These are phyloP conservation scores for Cariama cristata DNA, from an alignment of 2,113 vertebrate genomes.

Conservation along the genomic window DNA sequence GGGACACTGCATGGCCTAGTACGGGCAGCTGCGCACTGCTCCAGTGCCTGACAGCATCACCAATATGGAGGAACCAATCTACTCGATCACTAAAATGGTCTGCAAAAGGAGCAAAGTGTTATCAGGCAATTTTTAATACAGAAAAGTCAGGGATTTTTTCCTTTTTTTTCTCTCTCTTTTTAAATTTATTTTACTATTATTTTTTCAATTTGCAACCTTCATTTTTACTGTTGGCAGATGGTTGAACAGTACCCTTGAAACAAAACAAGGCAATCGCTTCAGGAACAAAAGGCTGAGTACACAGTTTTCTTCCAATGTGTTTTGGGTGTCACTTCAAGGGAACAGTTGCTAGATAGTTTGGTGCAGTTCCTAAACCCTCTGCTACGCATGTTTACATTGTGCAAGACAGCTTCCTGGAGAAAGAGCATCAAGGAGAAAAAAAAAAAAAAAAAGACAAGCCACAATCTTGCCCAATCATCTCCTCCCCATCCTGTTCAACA, in stretches of 20 bases:
- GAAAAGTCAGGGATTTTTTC: neutral
- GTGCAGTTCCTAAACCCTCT: constrained; percentile 48
- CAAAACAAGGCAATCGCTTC: constrained; percentile 22
- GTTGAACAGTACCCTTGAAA: constrained; percentile 40
- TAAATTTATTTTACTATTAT: neutral
- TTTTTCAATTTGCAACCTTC: neutral
- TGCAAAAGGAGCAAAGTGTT: neutral
- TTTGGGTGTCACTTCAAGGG: constrained; percentile 56
- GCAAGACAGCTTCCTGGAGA: constrained; percentile 60
- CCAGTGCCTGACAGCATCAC: neutral
- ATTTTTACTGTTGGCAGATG: constrained; percentile 38
- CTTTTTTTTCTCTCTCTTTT: neutral
- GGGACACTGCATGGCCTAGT: neutral
- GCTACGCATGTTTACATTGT: constrained; percentile 54
- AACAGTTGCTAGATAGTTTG: constrained; percentile 56
- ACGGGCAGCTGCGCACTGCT: neutral
- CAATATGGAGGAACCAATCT: neutral
- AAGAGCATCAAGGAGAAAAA: constrained; percentile 38
- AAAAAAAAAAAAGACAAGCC: constrained; percentile 10
- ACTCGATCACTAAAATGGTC: neutral
- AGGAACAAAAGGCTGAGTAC: constrained; percentile 44
- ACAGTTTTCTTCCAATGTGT: constrained; percentile 53
- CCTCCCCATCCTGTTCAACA: constrained; percentile 70
- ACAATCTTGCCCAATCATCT: constrained; percentile 69
- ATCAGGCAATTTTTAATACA: neutral